Base-by-base conservation (phyloP, 2,888 invertebrate genomes). In the Ryuthela nishihirai region DNA sequence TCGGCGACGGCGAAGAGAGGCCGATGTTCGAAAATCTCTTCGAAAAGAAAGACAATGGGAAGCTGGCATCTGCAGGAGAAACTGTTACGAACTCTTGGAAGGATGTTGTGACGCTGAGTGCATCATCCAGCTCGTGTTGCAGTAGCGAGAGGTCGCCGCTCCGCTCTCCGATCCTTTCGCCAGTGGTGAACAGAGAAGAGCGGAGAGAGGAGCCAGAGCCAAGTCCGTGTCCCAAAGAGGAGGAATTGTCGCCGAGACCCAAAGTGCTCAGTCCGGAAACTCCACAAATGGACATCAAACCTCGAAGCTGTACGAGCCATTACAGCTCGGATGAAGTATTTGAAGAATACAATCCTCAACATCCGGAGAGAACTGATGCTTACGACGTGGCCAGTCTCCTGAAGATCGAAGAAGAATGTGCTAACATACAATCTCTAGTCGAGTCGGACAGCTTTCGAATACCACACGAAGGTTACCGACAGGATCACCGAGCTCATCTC, bases 321-420 rank as follows among this genome's bases (percentile, higher is more conserved):
- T 53, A 53, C 43, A 59, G 53, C 35, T 59, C 58, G 10, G 53
- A 55, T 10, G 62, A 62, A 10, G 55, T 53, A 0, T 54, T 60
- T 34, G 54, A 60, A 17, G 60, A 59, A 34, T 54, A 50, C 21
- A 34, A 43, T 24, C 48, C 53, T 21, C 18, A 53, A 17, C 50
- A 34, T 2, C 46, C 46, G 5, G n/a, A 32, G n/a, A 24, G 50
- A 23, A 38, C 41, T 9, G 60, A 64, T 21, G 48, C 45, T 2
- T 67, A 68, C 41, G 66, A 67, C 40, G 60, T 74, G 1, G 77
- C 77, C 36, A 75, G 71, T 55, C 67, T 76, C 53, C 68, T 76
- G 40, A 78, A 77, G 67, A 76, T 78, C 34, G 80, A 81, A 60
- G 56, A 62, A 20, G 62, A 62, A 56, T 62, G 56, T 53, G 62